Base-by-base conservation (phyloP, 1,140 invertebrate genomes). In the Leptopilina clavipes region DNA sequence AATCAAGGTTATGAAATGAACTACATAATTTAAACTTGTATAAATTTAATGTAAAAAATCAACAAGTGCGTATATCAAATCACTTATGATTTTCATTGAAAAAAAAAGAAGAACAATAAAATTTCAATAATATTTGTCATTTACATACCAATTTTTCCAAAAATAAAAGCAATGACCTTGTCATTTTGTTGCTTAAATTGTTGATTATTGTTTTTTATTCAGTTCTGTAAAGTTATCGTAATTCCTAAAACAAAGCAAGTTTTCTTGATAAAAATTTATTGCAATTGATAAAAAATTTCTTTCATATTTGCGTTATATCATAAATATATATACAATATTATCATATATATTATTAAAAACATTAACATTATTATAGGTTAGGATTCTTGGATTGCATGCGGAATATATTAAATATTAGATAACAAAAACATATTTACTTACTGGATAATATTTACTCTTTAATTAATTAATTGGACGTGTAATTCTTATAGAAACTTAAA, bases 121-220 rank as follows among this genome's bases (percentile, higher is more conserved):
- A 19, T 56, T 7, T 7, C 8, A 56, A 9, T 12, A 48, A 14
- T 48, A n/a, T 48, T 12, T 65, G 22, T 65, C 22, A 25, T 25
- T 25, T 25, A 12, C 14, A 8, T 12, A 10, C 17, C 3, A 25
- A 12, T 65, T 18, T 25, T 31, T 25, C 18, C 12, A 65, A 65
- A 65, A 65, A 31, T 65, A 65, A 65, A 65, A 65, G 9, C 56
- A 25, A 11, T 14, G 56, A 65, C 19, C 56, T 65, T 65, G 56
- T 25, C 56, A 65, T 65, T 65, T 11, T 65, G 12, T 19, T 59
- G 56, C 14, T 25, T 19, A 19, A 65, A 3, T 65, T 25, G 7
- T 65, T 11, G 56, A 14, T 14, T 1, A 65, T 25, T 65, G 12
- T 14, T 8, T 25, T 65, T 14, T 14, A 65, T 65, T 12, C 22